Evolutionary conservation across 2,113 vertebrate species (phyloP).

Genomic region (Pipa parva): DNA sequence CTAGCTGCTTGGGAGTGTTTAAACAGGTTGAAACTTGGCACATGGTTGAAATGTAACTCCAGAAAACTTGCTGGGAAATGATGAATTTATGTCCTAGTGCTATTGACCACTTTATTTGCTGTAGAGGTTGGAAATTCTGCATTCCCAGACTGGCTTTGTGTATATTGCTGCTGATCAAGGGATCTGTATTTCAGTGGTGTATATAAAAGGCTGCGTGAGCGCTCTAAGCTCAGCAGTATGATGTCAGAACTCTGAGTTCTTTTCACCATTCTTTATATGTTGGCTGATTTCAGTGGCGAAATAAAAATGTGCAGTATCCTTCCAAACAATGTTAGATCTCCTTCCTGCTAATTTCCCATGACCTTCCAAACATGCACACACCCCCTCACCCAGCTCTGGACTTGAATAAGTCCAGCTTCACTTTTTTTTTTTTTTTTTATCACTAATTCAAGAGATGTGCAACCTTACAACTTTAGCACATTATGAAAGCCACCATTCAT

Average conservation of each 20-base stretch:
- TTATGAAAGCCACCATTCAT: too few relatives aligned
- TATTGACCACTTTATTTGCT: constrained; percentile 31
- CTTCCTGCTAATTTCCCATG: too few relatives aligned
- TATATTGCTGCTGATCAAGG: not conserved
- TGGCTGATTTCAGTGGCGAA: too few relatives aligned
- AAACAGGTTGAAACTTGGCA: constrained; percentile 49
- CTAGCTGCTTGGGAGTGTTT: constrained; percentile 58
- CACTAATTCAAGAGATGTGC: too few relatives aligned
- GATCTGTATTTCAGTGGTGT: not conserved
- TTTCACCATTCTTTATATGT: not conserved
- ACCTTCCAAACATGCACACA: too few relatives aligned
- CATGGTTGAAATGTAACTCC: constrained; percentile 42
- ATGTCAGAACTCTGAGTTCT: not conserved
- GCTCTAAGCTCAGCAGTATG: not conserved
- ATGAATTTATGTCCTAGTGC: constrained; percentile 41
- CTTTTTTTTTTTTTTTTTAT: too few relatives aligned
- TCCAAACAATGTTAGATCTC: too few relatives aligned
- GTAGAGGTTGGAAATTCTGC: not conserved
- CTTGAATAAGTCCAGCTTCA: too few relatives aligned
- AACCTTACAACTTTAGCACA: too few relatives aligned
- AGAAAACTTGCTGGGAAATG: constrained; percentile 33
- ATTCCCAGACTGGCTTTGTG: not conserved
- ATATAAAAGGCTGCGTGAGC: not conserved
- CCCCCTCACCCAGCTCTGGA: too few relatives aligned
- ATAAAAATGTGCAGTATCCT: too few relatives aligned